These are phyloP conservation scores for Zootermopsis nevadensis DNA, from an alignment of 2,888 invertebrate species.

Conservation along the genomic window DNA sequence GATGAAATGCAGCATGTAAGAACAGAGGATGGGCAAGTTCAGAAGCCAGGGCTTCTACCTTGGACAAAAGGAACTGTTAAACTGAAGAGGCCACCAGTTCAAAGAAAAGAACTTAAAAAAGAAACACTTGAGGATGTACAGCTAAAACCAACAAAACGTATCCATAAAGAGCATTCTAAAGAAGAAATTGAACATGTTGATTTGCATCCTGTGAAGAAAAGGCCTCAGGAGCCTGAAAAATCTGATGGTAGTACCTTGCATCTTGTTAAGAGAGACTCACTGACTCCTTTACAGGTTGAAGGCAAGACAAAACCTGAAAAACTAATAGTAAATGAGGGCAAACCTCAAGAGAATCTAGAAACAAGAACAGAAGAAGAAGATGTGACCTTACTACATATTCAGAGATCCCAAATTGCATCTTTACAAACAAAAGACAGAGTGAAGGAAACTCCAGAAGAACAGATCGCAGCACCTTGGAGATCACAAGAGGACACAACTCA, in stretches of 20 bases:
- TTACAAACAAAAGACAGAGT: slow-evolving; percentile 34
- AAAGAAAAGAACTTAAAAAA: slow-evolving; percentile 53
- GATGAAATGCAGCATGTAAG: neutral
- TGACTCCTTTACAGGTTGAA: neutral
- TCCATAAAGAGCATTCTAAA: slow-evolving; percentile 27
- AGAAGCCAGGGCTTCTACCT: slow-evolving; percentile 49
- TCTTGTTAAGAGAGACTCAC: neutral
- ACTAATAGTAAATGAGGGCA: slow-evolving; percentile 21
- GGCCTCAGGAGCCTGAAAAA: neutral
- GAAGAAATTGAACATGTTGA: slow-evolving; percentile 49
- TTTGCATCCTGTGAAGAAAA: slow-evolving; percentile 37
- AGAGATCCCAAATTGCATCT: slow-evolving; percentile 52
- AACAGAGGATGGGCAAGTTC: neutral
- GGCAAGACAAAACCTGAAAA: neutral
- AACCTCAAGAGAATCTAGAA: slow-evolving; percentile 48
- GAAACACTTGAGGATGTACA: slow-evolving; percentile 65
- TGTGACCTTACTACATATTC: slow-evolving; percentile 54
- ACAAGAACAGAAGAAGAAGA: slow-evolving; percentile 55
- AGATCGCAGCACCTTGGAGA: slow-evolving; percentile 45
- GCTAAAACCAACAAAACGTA: slow-evolving; percentile 62
- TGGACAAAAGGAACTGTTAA: slow-evolving; percentile 53
- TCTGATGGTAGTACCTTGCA: neutral
- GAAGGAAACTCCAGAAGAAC: slow-evolving; percentile 17
- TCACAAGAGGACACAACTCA: slow-evolving; percentile 37
- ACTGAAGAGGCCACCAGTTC: slow-evolving; percentile 60